Evolutionary conservation across 2,113 vertebrate species (phyloP).

Genomic region (Periophthalmodon schlosseri): DNA sequence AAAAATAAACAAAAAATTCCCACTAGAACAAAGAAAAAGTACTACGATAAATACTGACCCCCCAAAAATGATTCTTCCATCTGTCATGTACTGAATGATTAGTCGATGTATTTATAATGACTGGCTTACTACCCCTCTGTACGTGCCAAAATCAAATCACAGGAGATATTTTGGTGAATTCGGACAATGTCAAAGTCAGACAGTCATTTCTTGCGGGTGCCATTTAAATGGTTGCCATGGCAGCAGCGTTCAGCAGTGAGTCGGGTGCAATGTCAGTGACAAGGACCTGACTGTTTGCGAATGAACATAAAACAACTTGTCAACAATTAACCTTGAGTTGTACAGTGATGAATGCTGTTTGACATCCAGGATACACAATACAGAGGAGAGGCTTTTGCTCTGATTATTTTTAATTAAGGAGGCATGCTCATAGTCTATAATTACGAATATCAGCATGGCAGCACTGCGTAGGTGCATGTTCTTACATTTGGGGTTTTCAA

Average conservation of each 20-base stretch:
- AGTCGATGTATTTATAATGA: no score
- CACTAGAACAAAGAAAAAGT: no score
- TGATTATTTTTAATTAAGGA: slow-evolving; percentile 1
- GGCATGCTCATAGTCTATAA: background rate
- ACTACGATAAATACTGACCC: no score
- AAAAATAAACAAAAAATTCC: no score
- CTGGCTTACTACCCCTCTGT: no score
- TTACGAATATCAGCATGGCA: slow-evolving; percentile 1
- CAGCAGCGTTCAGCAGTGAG: background rate
- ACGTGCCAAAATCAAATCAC: background rate
- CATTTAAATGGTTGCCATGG: background rate
- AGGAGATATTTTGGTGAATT: background rate
- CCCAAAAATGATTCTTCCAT: no score
- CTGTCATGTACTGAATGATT: no score
- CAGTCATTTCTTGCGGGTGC: background rate
- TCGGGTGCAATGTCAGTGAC: slow-evolving; percentile 1
- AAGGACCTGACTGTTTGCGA: background rate
- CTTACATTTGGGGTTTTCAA: background rate
- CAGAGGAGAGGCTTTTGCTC: background rate
- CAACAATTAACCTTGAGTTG: slow-evolving; percentile 16
- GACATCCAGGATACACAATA: slow-evolving; percentile 5
- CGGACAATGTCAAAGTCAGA: background rate
- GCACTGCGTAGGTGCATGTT: background rate
- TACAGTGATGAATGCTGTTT: slow-evolving; percentile 1
- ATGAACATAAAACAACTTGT: background rate